These are phyloP conservation scores for Drosophila kambysellisi DNA, from an alignment of 2,888 invertebrate genomes.

Conservation along the genomic window DNA sequence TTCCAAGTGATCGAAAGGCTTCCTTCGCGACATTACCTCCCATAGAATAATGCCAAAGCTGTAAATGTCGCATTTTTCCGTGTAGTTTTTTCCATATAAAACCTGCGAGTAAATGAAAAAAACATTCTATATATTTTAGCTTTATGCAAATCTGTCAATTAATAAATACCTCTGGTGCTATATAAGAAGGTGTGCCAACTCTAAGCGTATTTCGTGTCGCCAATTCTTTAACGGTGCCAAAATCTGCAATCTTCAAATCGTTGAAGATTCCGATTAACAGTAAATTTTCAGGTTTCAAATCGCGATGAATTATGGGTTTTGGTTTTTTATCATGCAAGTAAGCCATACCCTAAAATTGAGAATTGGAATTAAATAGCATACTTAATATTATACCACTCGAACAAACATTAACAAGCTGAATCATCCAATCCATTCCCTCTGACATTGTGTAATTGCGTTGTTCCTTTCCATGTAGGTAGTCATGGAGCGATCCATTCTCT, in stretches of 20 bases:
- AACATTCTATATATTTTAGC: neutral
- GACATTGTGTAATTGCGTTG: neutral
- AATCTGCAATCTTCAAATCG: conserved; percentile 16
- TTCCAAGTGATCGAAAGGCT: conserved; percentile 21
- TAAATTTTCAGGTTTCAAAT: conserved; percentile 23
- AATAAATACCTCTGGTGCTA: conserved; percentile 33
- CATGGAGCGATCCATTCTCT: neutral
- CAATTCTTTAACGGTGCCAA: conserved; percentile 20
- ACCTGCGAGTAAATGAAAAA: neutral
- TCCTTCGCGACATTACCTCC: conserved; percentile 21
- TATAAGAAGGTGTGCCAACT: conserved; percentile 18
- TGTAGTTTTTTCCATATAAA: neutral
- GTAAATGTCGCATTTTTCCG: conserved; percentile 30
- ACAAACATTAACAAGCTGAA: conserved; percentile 4
- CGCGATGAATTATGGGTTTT: conserved; percentile 23
- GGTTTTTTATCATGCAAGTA: conserved; percentile 15
- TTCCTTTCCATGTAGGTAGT: neutral
- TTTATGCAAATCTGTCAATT: neutral
- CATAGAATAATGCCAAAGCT: conserved; percentile 35
- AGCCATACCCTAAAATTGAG: neutral
- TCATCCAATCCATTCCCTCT: conserved; percentile 2
- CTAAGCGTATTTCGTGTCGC: neutral
- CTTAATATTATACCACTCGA: neutral
- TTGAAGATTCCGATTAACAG: too few relatives aligned
- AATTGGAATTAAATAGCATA: neutral